These are phyloP conservation scores for Lagopus leucura DNA, from an alignment of 2,113 vertebrate genomes.

Conservation along the genomic window DNA sequence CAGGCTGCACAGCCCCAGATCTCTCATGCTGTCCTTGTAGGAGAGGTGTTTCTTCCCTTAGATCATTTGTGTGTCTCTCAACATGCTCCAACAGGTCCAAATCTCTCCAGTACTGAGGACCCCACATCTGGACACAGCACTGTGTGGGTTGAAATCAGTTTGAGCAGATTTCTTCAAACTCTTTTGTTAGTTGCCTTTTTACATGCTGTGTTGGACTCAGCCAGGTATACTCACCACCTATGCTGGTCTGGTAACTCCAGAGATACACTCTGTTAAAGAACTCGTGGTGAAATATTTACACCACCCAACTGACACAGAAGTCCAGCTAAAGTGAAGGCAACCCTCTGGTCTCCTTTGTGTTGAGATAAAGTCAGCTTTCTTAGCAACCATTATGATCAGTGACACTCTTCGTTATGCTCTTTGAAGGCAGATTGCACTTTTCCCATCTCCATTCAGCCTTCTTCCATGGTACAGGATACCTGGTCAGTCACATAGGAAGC, in stretches of 20 bases:
- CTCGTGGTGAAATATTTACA: not conserved
- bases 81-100: too few species aligned
- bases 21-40: too few species aligned
- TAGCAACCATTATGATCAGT: not conserved
- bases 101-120: too few species aligned
- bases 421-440: too few species aligned
- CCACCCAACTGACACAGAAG: not conserved
- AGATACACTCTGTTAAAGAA: not conserved
- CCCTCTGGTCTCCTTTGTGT: not conserved
- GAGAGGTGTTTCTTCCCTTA: too few species aligned
- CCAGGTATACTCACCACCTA: accelerated
- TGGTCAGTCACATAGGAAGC: not conserved
- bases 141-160: accelerated
- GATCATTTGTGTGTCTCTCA: too few species aligned
- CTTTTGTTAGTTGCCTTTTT: not conserved
- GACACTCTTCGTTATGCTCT: not conserved
- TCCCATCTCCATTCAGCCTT: not conserved
- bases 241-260: not conserved
- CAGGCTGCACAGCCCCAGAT: too few species aligned
- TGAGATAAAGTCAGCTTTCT: not conserved
- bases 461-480: not conserved
- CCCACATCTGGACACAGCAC: too few species aligned
- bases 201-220: not conserved
- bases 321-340: not conserved
- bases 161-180: not conserved